A percentile compares a stretch with the other conserved stretches of the same genome.
Evolutionary conservation across 2,888 invertebrate genomes (phyloP).

Genomic region (Drosophila trichaetosa): DNA sequence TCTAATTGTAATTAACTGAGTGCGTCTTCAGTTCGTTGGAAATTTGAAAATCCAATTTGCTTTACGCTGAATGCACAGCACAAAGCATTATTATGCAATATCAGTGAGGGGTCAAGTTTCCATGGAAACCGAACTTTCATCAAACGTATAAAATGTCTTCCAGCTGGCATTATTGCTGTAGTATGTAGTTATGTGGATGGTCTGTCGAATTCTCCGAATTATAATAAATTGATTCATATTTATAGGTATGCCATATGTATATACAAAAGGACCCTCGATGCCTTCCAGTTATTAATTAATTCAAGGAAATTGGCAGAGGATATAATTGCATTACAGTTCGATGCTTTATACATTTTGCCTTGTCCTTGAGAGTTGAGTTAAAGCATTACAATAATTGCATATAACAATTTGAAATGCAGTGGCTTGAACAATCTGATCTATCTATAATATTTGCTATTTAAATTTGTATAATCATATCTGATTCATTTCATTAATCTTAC

Average conservation of each 20-base stretch:
- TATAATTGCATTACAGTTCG: neutral
- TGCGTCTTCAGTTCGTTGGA: neutral
- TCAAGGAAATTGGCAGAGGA: neutral
- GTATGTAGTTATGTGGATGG: too few relatives aligned
- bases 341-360: neutral
- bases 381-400: neutral
- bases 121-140: neutral
- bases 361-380: neutral
- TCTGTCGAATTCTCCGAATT: neutral
- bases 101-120: neutral
- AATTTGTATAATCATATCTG: neutral
- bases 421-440: neutral
- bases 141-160: too few relatives aligned
- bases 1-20: neutral
- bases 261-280: neutral
- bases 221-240: neutral
- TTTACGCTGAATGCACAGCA: neutral
- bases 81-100: neutral
- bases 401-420: neutral
- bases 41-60: neutral
- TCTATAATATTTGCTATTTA: neutral
- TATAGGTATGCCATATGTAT: neutral
- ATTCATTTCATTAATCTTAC: neutral
- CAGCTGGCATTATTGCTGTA: neutral
- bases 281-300: neutral